Evolutionary conservation across 2,888 invertebrate genomes (phyloP).

Genomic region (Lordiphosa andalusiaca): DNA sequence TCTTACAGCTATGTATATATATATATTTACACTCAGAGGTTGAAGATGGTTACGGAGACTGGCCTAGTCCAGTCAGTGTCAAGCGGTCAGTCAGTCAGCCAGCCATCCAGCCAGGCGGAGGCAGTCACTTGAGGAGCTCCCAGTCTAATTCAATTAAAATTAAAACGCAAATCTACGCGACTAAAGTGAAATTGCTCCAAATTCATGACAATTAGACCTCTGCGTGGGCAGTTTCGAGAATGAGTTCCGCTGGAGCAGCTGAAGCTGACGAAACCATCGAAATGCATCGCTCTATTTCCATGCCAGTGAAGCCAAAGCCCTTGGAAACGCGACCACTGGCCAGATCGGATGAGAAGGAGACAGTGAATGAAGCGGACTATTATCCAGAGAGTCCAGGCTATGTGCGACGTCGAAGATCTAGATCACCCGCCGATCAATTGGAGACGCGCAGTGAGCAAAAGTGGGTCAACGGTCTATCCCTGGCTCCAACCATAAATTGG

Average conservation of each 20-base stretch:
- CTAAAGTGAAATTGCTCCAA: constrained; percentile 61
- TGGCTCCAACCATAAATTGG: not conserved
- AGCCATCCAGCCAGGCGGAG: constrained; percentile 29
- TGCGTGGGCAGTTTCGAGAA: constrained; percentile 47
- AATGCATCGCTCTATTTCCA: constrained; percentile 77
- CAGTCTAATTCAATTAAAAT: constrained; percentile 73
- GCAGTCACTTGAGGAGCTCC: constrained; percentile 21
- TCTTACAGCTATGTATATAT: constrained; percentile 27
- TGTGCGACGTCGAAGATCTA: constrained; percentile 53
- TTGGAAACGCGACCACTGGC: constrained; percentile 67
- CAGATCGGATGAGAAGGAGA: constrained; percentile 78
- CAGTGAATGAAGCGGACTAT: constrained; percentile 67
- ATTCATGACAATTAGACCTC: constrained; percentile 27
- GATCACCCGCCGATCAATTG: constrained; percentile 42
- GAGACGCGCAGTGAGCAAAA: constrained; percentile 73
- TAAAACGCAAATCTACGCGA: constrained; percentile 63
- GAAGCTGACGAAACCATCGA: constrained; percentile 28
- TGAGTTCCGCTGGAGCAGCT: constrained; percentile 44
- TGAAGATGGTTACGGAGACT: no score
- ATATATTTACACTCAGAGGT: not conserved
- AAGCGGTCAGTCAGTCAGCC: constrained; percentile 37
- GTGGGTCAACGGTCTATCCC: constrained; percentile 48
- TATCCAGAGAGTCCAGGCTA: constrained; percentile 76
- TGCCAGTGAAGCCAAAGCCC: constrained; percentile 79
- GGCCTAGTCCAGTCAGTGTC: constrained; percentile 48